Percentiles rank a stretch among this genome's conserved stretches.
Evolutionary conservation across 2,888 invertebrate species (phyloP).

Genomic region (Protula sp.): DNA sequence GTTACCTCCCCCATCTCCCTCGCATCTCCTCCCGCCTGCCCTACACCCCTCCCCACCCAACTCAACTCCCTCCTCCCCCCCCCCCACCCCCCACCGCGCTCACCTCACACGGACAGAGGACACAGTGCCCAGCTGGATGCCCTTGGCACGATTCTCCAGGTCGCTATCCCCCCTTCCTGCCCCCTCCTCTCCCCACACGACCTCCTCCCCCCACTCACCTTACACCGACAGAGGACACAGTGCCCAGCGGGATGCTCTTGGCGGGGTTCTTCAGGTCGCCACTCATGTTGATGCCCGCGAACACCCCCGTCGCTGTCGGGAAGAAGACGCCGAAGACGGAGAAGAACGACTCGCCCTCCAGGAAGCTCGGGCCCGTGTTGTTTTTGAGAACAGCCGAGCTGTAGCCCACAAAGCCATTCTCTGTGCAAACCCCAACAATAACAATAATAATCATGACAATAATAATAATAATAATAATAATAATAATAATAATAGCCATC

Average conservation of each 20-base stretch:
- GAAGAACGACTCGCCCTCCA: slow-evolving; percentile 79
- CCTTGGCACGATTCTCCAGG: slow-evolving; percentile 84
- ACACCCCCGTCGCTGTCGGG: slow-evolving; percentile 91
- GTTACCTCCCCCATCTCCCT: no score
- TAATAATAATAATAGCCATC: not conserved
- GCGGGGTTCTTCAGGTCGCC: slow-evolving; percentile 89
- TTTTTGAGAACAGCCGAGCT: slow-evolving; percentile 69
- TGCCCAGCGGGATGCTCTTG: slow-evolving; percentile 88
- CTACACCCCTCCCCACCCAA: no score
- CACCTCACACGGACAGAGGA: slow-evolving; percentile 87
- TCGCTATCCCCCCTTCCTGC: no score
- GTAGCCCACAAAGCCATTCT: slow-evolving; percentile 81
- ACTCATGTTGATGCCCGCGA: slow-evolving; percentile 98
- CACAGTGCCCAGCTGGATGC: slow-evolving; percentile 90
- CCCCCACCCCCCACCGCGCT: no score
- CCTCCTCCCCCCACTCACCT: slow-evolving; percentile 65
- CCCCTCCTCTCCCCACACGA: no score
- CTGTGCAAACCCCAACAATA: no score
- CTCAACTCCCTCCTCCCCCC: no score
- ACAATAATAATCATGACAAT: no score
- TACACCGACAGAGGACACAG: slow-evolving; percentile 83
- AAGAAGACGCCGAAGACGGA: slow-evolving; percentile 96
- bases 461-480: no score
- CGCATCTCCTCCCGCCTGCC: no score
- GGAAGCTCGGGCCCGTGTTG: slow-evolving; percentile 77